Conservation (phyloP, 2,113 vertebrate genomes). For the Triplophysa siluroides region DNA sequence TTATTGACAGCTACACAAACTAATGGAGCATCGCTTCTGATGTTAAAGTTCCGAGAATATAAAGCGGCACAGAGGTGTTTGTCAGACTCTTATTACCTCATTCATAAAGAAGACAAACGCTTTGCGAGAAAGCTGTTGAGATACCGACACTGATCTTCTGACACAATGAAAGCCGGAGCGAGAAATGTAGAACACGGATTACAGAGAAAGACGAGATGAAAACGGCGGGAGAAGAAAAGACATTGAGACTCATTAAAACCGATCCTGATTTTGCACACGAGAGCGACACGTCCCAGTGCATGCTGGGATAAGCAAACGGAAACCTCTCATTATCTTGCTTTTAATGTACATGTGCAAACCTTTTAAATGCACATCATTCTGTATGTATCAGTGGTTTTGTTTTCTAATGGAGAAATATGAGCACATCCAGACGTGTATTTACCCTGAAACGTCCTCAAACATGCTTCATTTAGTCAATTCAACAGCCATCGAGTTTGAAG, state of each 20-base stretch:
- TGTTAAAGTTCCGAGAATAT: neutral
- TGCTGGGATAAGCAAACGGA: constrained; percentile 37
- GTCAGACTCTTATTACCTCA: constrained; percentile 17
- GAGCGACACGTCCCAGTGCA: constrained; percentile 38
- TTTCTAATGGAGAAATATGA: neutral
- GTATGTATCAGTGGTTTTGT: constrained; percentile 5
- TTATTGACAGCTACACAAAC: neutral
- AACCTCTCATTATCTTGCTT: constrained; percentile 25
- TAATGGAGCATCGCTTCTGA: constrained; percentile 3
- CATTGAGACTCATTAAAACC: constrained; percentile 51
- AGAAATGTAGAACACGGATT: constrained; percentile 44
- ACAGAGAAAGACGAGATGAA: constrained; percentile 33
- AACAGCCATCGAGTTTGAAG: too few relatives aligned
- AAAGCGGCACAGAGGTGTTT: neutral
- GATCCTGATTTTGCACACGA: constrained; percentile 51
- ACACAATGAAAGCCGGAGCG: constrained; percentile 54
- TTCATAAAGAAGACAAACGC: constrained; percentile 9
- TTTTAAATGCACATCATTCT: constrained; percentile 12
- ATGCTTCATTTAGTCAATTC: too few relatives aligned
- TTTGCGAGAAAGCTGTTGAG: constrained; percentile 23
- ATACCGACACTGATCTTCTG: constrained; percentile 12
- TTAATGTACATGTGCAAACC: neutral
- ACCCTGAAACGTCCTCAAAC: neutral
- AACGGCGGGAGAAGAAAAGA: constrained; percentile 43
- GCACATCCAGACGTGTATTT: neutral